Conservation (phyloP, 2,797 vertebrate species). For the Lithobates sylvaticus region DNA sequence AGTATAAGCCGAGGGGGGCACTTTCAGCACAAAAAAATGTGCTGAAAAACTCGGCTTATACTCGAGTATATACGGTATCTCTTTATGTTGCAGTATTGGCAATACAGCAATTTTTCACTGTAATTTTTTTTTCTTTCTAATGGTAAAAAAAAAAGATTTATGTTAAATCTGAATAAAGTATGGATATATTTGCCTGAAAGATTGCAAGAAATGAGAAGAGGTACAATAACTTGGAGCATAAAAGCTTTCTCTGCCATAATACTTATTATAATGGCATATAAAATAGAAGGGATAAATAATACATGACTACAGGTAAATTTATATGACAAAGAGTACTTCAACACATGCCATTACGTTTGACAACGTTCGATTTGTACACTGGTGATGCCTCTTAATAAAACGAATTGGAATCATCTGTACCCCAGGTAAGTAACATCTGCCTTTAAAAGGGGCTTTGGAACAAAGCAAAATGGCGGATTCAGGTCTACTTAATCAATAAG, state of each 20-base stretch:
- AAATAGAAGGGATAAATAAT: slow-evolving; percentile 91
- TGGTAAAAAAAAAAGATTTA: slow-evolving; percentile 79
- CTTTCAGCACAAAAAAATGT: too few relatives aligned
- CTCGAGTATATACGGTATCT: too few relatives aligned
- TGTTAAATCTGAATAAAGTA: slow-evolving; percentile 83
- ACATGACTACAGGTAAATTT: slow-evolving; percentile 89
- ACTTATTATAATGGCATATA: slow-evolving; percentile 93
- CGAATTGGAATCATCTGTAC: slow-evolving; percentile 67
- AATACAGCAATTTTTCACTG: slow-evolving; percentile 72
- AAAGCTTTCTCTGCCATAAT: slow-evolving; percentile 89
- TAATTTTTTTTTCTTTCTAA: slow-evolving; percentile 81
- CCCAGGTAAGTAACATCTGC: slow-evolving; percentile 73
- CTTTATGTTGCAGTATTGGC: slow-evolving; percentile 72
- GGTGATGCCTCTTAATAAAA: slow-evolving; percentile 84
- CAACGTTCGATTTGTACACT: slow-evolving; percentile 79
- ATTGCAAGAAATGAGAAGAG: slow-evolving; percentile 82
- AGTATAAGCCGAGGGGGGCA: too few relatives aligned
- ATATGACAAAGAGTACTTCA: slow-evolving; percentile 87
- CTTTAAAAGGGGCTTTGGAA: slow-evolving; percentile 69
- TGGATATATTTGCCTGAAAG: slow-evolving; percentile 81
- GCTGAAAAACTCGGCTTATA: too few relatives aligned
- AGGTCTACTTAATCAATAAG: slow-evolving; percentile 72
- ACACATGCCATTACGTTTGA: slow-evolving; percentile 86
- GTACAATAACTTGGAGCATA: slow-evolving; percentile 82
- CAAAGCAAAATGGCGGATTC: slow-evolving; percentile 68